A percentile compares a stretch with the other conserved stretches of the same genome.
phyloP scores from a whole-genome alignment of 2,113 vertebrate genomes.

The Halcyon malimbica region DNA sequence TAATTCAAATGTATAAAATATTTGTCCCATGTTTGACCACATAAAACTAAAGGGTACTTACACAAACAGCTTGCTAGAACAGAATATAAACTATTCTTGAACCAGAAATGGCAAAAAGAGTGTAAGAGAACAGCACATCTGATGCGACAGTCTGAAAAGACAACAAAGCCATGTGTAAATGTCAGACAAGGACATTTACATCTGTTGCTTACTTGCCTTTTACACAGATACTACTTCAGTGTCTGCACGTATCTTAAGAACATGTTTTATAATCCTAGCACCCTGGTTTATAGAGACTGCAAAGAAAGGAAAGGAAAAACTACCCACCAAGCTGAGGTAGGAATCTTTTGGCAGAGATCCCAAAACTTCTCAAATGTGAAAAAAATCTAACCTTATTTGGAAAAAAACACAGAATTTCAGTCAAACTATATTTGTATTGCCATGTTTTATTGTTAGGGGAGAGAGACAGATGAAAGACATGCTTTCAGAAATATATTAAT shows the following conservation, averaged over 20 bases:
- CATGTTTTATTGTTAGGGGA: neutral
- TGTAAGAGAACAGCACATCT: neutral
- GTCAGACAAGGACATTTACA: neutral
- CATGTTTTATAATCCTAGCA: neutral
- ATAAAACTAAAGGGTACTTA: neutral
- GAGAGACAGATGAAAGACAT: neutral
- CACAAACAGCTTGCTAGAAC: neutral
- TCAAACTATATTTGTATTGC: neutral
- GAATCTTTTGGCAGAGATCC: constrained; percentile 26
- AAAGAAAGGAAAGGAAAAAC: neutral
- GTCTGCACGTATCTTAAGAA: neutral
- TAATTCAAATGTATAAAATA: neutral
- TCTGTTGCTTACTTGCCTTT: constrained; percentile 13
- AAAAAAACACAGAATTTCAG: neutral
- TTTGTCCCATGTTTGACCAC: neutral
- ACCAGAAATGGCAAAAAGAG: neutral
- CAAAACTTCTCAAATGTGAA: neutral
- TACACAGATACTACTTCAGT: neutral
- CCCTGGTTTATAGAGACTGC: neutral
- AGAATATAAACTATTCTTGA: neutral
- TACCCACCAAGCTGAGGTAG: neutral
- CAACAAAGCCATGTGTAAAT: constrained; percentile 14
- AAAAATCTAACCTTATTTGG: constrained; percentile 24
- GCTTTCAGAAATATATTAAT: neutral
- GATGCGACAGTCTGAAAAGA: neutral